Conservation (phyloP, 2,113 vertebrate genomes). For the Cariama cristata region DNA sequence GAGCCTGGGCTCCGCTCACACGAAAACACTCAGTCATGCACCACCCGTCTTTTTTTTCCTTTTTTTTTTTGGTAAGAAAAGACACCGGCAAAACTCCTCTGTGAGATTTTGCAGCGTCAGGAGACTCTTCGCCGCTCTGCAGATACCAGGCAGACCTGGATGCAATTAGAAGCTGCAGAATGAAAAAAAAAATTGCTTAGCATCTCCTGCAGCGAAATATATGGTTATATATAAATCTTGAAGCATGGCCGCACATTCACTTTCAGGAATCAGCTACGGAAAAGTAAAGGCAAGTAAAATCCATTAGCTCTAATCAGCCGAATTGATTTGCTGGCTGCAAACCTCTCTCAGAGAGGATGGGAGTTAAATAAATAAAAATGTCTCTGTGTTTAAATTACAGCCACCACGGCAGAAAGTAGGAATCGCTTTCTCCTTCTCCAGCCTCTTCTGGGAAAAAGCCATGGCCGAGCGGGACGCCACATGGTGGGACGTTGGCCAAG, state of each 20-base stretch:
- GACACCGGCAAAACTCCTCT: not conserved
- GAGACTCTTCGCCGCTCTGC: not conserved
- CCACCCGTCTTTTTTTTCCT: not conserved
- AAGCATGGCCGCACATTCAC: not conserved
- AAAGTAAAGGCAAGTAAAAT: not conserved
- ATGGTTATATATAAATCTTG: not conserved
- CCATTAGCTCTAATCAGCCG: not conserved
- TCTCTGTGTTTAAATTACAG: not conserved
- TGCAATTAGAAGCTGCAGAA: not conserved
- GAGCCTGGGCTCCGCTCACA: not conserved
- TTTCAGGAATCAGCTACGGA: not conserved
- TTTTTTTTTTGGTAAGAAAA: not conserved
- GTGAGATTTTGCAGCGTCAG: not conserved
- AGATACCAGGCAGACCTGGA: not conserved
- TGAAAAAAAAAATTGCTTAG: not conserved
- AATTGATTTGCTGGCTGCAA: slow-evolving; percentile 33
- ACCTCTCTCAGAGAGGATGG: not conserved
- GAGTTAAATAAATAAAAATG: not conserved
- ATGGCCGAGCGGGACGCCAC: fast-evolving
- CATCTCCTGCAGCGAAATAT: not conserved
- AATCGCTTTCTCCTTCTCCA: not conserved
- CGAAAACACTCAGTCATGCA: not conserved
- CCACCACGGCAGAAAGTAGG: not conserved
- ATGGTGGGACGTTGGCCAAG: fast-evolving
- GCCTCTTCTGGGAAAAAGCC: not conserved